phyloP scores from a whole-genome alignment of 2,888 invertebrate genomes.

The Keiferia lycopersicella region DNA sequence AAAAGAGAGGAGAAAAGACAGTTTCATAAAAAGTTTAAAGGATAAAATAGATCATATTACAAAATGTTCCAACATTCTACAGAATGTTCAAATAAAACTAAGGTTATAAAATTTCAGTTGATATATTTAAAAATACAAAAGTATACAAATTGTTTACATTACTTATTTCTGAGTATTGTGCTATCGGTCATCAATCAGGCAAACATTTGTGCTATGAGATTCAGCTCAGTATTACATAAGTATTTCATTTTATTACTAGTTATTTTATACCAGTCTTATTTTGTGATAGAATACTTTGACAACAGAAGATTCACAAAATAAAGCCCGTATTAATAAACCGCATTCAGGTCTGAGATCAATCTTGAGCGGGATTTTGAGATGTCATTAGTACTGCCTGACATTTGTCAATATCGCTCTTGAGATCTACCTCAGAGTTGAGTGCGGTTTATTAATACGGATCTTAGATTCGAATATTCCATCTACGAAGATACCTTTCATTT shows the following conservation, averaged over 20 bases:
- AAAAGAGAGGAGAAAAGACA: too few relatives aligned
- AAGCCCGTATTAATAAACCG: too few relatives aligned
- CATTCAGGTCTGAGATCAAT: too few relatives aligned
- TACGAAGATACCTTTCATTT: too few relatives aligned
- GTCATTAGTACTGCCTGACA: too few relatives aligned
- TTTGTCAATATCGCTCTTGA: too few relatives aligned
- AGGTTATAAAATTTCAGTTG: constrained; percentile 10
- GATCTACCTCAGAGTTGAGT: too few relatives aligned
- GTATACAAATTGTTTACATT: constrained; percentile 29
- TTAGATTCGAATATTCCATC: background rate
- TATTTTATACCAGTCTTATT: background rate
- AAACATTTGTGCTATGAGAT: constrained; percentile 33
- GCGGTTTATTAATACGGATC: too few relatives aligned
- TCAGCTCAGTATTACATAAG: background rate
- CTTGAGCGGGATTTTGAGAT: too few relatives aligned
- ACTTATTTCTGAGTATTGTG: constrained; percentile 9
- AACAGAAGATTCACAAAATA: background rate
- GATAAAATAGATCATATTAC: background rate
- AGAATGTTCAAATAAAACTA: constrained; percentile 10
- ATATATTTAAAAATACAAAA: constrained; percentile 33
- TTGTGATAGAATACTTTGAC: too few relatives aligned
- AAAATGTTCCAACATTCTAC: background rate
- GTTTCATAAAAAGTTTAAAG: too few relatives aligned
- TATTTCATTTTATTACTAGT: too few relatives aligned
- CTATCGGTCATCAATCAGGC: constrained; percentile 8